Evolutionary conservation across 2,113 vertebrate genomes (phyloP).

Genomic region (Crotalus horridus): DNA sequence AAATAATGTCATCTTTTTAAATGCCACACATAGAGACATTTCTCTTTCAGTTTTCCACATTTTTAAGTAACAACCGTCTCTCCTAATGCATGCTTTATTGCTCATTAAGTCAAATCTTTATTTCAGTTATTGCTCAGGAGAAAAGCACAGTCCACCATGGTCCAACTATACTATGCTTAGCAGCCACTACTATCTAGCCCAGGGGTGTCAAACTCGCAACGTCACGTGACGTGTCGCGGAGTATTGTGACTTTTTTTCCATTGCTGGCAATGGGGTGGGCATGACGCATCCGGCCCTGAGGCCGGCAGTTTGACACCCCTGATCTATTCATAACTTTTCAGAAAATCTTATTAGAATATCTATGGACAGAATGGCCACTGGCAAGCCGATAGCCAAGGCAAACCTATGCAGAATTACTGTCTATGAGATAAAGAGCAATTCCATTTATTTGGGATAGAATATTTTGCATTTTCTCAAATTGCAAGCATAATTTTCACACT

Average conservation of each 20-base stretch:
- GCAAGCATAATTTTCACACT: not conserved
- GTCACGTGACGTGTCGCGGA: too few relatives aligned
- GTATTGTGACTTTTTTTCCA: too few relatives aligned
- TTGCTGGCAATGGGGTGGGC: too few relatives aligned
- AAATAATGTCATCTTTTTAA: not conserved
- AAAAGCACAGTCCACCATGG: not conserved
- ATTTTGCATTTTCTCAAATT: not conserved
- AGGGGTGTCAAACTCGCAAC: too few relatives aligned
- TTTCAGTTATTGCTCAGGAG: not conserved
- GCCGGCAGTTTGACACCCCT: too few relatives aligned
- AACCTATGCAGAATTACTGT: not conserved
- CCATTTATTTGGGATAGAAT: not conserved
- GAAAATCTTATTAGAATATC: not conserved
- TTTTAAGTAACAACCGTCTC: not conserved
- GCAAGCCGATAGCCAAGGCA: not conserved
- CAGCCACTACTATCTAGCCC: not conserved
- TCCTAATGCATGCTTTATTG: not conserved
- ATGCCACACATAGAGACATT: not conserved
- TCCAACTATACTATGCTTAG: not conserved
- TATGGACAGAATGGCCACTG: not conserved
- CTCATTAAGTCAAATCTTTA: not conserved
- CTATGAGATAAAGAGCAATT: not conserved
- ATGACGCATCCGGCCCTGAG: too few relatives aligned
- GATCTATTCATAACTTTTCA: not conserved
- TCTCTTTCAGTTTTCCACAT: not conserved